Conservation (phyloP, 1,140 invertebrate species). For the Cydia strobilella region DNA sequence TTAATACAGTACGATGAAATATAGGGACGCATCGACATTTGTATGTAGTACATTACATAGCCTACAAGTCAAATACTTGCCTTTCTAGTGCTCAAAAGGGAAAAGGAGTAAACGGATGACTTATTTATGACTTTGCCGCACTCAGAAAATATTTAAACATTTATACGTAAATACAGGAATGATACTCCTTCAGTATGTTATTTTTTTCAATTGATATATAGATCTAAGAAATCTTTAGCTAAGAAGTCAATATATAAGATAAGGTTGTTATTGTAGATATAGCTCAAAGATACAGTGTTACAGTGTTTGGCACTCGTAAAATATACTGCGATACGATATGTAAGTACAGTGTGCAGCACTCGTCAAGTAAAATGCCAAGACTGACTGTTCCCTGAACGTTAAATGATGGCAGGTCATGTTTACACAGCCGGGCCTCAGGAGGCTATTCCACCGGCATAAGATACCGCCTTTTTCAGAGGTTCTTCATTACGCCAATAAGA, state of each 20-base stretch:
- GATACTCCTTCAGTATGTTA: too few relatives aligned
- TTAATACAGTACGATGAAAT: too few relatives aligned
- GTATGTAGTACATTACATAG: too few relatives aligned
- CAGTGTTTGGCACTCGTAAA: not conserved
- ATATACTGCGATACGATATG: not conserved
- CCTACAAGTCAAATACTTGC: too few relatives aligned
- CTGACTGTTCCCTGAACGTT: not conserved
- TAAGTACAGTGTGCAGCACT: not conserved
- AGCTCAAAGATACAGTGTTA: slow-evolving; percentile 1
- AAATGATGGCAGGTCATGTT: not conserved
- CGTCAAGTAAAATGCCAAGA: not conserved
- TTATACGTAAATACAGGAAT: too few relatives aligned
- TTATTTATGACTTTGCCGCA: too few relatives aligned
- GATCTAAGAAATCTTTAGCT: not conserved
- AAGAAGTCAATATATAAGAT: not conserved
- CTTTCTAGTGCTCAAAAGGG: too few relatives aligned
- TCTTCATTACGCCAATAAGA: too few relatives aligned
- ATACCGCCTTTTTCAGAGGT: not conserved
- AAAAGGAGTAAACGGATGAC: too few relatives aligned
- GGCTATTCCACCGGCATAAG: not conserved
- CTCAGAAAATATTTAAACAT: too few relatives aligned
- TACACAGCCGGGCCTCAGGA: not conserved
- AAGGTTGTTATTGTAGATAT: not conserved
- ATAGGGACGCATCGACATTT: too few relatives aligned
- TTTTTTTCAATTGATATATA: too few relatives aligned